Evolutionary conservation across 2,888 invertebrate genomes (phyloP).

Genomic region (Parelbella ahira): DNA sequence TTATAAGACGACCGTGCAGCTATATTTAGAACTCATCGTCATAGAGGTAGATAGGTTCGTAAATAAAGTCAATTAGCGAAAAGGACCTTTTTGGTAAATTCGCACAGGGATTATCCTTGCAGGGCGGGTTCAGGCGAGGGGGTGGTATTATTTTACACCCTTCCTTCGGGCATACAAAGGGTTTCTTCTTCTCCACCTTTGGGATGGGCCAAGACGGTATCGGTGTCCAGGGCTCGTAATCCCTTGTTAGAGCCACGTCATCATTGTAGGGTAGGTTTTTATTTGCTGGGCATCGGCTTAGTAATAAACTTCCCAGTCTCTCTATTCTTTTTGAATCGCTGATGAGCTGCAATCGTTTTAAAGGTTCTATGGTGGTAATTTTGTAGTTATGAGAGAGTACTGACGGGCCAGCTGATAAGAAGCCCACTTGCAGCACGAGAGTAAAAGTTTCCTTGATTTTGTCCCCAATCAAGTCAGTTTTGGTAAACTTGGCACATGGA

Average conservation of each 20-base stretch:
- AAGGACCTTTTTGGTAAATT: conserved; percentile 43
- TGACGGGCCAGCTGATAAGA: neutral
- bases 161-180: conserved; percentile 46
- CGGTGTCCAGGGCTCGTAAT: conserved; percentile 60
- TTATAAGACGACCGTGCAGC: neutral
- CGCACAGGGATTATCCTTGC: conserved; percentile 41
- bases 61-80: conserved; percentile 20
- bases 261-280: neutral
- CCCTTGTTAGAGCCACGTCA: conserved; percentile 35
- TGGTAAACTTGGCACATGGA: conserved; percentile 26
- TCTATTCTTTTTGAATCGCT: no score
- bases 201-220: conserved; percentile 58
- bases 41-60: conserved; percentile 5
- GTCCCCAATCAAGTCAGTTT: conserved; percentile 6
- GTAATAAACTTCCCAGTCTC: conserved; percentile 9
- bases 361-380: neutral
- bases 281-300: neutral
- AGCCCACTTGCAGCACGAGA: conserved; percentile 14
- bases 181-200: conserved; percentile 34
- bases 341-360: neutral
- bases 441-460: conserved; percentile 12
- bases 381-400: neutral
- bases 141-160: conserved; percentile 47
- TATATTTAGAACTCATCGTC: neutral
- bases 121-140: conserved; percentile 35